Conservation (phyloP, 2,888 invertebrate genomes). For the Chaitophorus viminalis region DNA sequence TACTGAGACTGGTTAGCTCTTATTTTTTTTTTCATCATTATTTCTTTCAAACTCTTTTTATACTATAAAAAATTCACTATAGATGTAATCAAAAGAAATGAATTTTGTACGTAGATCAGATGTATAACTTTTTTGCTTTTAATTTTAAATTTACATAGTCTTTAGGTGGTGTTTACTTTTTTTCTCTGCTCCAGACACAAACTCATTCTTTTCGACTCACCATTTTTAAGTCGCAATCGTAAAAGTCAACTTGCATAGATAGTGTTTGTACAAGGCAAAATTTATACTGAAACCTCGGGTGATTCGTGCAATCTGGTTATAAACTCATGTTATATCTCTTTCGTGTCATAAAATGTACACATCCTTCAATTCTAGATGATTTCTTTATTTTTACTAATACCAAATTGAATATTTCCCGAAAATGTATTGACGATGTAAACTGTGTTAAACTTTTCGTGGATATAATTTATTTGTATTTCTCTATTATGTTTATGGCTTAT, state of each 20-base stretch:
- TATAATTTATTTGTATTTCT: background rate
- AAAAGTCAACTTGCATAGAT: slow-evolving; percentile 20
- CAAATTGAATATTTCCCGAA: background rate
- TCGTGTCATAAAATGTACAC: slow-evolving; percentile 32
- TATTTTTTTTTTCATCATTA: background rate
- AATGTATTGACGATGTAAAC: background rate
- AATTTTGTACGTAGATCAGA: slow-evolving; percentile 7
- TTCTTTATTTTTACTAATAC: background rate
- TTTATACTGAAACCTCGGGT: slow-evolving; percentile 36
- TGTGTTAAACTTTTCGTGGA: background rate
- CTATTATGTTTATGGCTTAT: no score
- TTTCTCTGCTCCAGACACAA: background rate
- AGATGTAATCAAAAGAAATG: slow-evolving; percentile 7
- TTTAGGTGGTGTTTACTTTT: slow-evolving; percentile 19
- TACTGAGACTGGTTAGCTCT: background rate
- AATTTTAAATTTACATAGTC: slow-evolving; percentile 30
- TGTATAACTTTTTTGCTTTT: slow-evolving; percentile 24
- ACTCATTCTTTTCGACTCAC: background rate
- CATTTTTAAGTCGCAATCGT: slow-evolving; percentile 25
- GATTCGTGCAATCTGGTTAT: slow-evolving; percentile 22
- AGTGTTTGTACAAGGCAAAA: slow-evolving; percentile 47
- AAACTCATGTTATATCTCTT: slow-evolving; percentile 25
- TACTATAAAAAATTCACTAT: slow-evolving; percentile 26
- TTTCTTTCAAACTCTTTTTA: background rate
- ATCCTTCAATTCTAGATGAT: slow-evolving; percentile 7